Conservation (phyloP, 2,888 invertebrate species). For the Lasioglossum vierecki region DNA sequence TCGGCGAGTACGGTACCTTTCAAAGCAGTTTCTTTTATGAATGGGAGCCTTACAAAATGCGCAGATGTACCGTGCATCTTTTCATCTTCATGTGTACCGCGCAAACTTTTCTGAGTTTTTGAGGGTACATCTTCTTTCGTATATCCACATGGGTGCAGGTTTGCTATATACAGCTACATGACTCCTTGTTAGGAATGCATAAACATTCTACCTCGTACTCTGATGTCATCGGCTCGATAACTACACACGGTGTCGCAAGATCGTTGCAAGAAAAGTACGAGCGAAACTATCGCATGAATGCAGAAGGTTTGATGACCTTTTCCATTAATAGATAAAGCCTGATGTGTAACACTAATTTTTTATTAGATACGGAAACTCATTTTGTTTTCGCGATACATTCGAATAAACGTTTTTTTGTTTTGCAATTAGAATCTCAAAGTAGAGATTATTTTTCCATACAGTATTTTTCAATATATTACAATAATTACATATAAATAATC, state of each 20-base stretch:
- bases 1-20: background rate
- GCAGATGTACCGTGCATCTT: background rate
- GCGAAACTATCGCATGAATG: background rate
- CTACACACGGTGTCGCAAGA: background rate
- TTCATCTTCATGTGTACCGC: background rate
- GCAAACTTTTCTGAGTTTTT: background rate
- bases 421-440: no score
- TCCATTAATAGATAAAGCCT: background rate
- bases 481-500: no score
- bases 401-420: no score
- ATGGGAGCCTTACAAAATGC: background rate
- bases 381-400: no score
- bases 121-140: background rate
- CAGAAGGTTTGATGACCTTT: background rate
- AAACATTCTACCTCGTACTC: background rate
- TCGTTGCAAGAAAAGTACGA: background rate
- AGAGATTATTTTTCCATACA: no score
- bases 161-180: background rate
- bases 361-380: background rate
- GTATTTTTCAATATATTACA: no score
- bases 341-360: background rate
- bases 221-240: background rate
- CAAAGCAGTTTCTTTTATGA: slow-evolving; percentile 4
- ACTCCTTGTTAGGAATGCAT: slow-evolving; percentile 10
- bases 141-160: background rate